A percentile compares a stretch with the other conserved stretches of the same genome.
Conservation (phyloP, 92 coral and sea anemone species). For the Palythoa caribaeorum region DNA sequence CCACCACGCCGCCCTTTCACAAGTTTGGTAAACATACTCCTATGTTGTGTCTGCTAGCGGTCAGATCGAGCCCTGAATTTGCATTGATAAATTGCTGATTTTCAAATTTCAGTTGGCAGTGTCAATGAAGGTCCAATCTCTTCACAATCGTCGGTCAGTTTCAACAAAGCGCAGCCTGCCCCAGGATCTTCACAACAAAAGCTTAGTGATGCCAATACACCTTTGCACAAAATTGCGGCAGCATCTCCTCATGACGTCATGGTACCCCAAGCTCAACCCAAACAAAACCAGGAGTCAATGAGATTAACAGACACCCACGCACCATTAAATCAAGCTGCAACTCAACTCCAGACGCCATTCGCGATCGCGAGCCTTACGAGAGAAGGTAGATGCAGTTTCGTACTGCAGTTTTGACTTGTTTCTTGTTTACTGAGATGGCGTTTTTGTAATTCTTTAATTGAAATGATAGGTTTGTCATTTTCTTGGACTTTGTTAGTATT, state of each 20-base stretch:
- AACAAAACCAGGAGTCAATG: background rate
- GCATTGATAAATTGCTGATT: background rate
- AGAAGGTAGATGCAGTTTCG: background rate
- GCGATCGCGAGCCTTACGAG: background rate
- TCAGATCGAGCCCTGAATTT: background rate
- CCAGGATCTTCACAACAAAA: constrained; percentile 9
- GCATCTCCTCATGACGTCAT: background rate
- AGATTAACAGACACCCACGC: background rate
- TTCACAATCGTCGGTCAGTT: constrained; percentile 15
- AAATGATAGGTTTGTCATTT: no score
- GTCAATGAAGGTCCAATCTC: constrained; percentile 7
- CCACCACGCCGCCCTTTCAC: background rate
- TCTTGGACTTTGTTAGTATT: no score
- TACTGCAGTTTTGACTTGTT: no score
- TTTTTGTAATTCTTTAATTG: no score
- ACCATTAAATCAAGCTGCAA: background rate
- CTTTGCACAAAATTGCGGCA: background rate
- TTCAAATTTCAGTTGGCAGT: constrained; percentile 31
- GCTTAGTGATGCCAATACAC: background rate
- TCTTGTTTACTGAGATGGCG: no score
- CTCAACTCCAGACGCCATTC: background rate
- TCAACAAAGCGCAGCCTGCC: constrained; percentile 15
- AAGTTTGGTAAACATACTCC: background rate
- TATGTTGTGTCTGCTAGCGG: background rate
- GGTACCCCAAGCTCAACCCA: background rate